Conservation (phyloP, 1,140 invertebrate genomes). For the Cotesia vestalis region DNA sequence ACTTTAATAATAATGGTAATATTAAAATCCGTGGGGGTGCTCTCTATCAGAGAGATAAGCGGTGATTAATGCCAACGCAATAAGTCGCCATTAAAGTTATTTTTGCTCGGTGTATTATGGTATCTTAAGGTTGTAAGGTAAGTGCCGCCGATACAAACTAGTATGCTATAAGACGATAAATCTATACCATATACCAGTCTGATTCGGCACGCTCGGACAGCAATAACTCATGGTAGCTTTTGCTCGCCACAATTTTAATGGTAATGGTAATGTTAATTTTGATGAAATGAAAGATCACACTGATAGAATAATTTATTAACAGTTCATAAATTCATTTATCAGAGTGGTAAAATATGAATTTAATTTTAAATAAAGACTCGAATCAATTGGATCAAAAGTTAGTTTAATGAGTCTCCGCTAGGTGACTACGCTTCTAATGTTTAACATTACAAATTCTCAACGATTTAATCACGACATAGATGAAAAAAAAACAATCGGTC, state of each 20-base stretch:
- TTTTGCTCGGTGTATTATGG: no score
- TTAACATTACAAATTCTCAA: no score
- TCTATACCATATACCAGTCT: constrained; percentile 38
- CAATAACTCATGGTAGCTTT: constrained; percentile 36
- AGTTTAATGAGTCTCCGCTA: no score
- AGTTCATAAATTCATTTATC: neutral
- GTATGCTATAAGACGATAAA: constrained; percentile 50
- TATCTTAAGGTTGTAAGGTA: no score
- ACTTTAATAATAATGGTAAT: constrained; percentile 26
- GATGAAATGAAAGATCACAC: neutral
- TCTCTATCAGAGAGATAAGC: constrained; percentile 31
- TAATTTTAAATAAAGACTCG: no score
- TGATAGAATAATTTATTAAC: neutral
- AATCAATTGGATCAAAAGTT: no score
- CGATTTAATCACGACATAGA: no score
- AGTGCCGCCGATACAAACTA: constrained; percentile 46
- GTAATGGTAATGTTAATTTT: constrained; percentile 5
- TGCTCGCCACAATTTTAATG: neutral
- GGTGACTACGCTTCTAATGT: no score
- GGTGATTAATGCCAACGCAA: constrained; percentile 42
- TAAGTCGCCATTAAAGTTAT: constrained; percentile 58
- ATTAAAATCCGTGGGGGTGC: constrained; percentile 39
- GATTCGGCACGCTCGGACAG: constrained; percentile 55
- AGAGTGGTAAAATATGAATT: no score
- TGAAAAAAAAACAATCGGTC: no score